phyloP scores from a whole-genome alignment of 2,113 vertebrate species.

The Ammodytes marinus region DNA sequence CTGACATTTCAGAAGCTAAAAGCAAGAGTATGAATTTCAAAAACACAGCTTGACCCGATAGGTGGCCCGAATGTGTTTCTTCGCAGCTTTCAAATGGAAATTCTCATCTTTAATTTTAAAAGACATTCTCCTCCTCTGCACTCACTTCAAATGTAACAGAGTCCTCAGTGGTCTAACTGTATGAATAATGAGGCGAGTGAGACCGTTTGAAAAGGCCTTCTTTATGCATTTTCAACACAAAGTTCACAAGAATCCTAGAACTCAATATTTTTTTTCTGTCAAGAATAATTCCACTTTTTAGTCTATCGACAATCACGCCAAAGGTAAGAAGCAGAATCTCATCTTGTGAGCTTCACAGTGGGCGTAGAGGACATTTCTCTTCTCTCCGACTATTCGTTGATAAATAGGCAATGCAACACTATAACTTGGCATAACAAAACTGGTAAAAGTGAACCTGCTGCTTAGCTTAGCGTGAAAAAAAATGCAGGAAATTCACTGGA shows the following conservation, averaged over 20 bases:
- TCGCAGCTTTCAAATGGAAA: slow-evolving; percentile 9
- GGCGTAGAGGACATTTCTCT: not conserved
- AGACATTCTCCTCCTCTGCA: not conserved
- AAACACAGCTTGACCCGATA: not conserved
- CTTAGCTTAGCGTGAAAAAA: not conserved
- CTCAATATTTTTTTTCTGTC: not conserved
- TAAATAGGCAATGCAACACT: not conserved
- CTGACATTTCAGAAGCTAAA: not conserved
- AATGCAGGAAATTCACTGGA: too few relatives aligned
- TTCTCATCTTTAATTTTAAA: slow-evolving; percentile 10
- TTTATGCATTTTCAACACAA: not conserved
- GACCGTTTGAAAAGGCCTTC: not conserved
- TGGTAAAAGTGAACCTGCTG: too few relatives aligned
- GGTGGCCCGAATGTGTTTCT: not conserved
- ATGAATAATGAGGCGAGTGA: not conserved
- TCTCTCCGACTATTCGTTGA: too few relatives aligned
- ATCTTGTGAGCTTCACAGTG: not conserved
- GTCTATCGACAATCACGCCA: not conserved
- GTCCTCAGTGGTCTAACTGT: not conserved
- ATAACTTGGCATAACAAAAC: not conserved
- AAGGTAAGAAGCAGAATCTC: not conserved
- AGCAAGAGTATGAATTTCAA: slow-evolving; percentile 25
- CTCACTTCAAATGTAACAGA: slow-evolving; percentile 13
- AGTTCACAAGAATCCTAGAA: not conserved
- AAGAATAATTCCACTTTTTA: not conserved